These are phyloP conservation scores for Falco concolor DNA, from an alignment of 2,797 vertebrate species.

Conservation along the genomic window DNA sequence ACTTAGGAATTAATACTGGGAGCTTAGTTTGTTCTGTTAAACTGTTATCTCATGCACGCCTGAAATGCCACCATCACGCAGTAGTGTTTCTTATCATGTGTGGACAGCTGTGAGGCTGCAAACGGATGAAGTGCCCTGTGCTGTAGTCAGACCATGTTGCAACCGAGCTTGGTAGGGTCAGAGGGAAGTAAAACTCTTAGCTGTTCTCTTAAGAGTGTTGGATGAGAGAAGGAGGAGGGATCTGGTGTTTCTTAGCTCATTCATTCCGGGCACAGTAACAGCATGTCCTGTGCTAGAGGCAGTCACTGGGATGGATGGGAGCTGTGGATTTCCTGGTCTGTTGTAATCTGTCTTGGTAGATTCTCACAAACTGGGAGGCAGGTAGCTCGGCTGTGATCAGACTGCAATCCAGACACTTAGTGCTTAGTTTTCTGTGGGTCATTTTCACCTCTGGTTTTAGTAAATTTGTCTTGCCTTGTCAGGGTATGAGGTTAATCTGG, in stretches of 20 bases:
- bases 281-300: neutral
- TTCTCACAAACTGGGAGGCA: neutral
- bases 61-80: neutral
- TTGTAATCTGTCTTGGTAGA: neutral
- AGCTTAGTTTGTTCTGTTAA: neutral
- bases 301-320: neutral
- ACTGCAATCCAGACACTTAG: neutral
- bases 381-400: neutral
- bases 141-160: neutral
- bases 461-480: neutral
- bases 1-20: neutral
- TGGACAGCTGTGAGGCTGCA: neutral
- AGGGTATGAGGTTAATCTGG: neutral
- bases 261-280: neutral
- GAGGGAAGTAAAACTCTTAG: neutral
- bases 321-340: neutral
- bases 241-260: neutral
- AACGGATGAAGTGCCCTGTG: rapidly evolving
- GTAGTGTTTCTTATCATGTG: neutral
- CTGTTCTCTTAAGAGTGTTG: neutral
- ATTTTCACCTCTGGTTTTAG: neutral
- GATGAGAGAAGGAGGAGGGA: neutral
- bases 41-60: neutral
- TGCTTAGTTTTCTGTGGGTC: neutral
- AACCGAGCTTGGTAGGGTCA: neutral